phyloP scores from a whole-genome alignment of 2,888 invertebrate species.

The Sesamia inferens region DNA sequence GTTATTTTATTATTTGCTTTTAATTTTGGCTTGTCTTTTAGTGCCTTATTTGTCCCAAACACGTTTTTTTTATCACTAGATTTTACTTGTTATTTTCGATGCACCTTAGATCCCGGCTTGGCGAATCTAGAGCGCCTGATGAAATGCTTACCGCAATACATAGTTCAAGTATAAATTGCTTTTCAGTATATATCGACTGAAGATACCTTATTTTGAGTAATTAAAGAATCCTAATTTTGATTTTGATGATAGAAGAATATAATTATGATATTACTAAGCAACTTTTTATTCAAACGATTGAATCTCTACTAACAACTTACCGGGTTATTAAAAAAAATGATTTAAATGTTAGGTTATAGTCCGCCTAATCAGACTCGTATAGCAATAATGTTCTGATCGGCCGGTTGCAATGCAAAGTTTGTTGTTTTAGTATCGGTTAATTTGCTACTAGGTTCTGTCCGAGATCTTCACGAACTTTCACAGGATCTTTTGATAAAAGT shows the following conservation, averaged over 20 bases:
- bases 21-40: slow-evolving; percentile 18
- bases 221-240: neutral
- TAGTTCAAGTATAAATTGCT: slow-evolving; percentile 16
- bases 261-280: neutral
- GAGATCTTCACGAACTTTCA: too few species aligned
- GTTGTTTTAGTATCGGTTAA: neutral
- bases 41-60: neutral
- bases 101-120: neutral
- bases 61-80: slow-evolving; percentile 1
- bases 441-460: neutral
- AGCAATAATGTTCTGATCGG: slow-evolving; percentile 15
- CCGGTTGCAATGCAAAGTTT: slow-evolving; percentile 15
- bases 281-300: neutral
- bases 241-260: neutral
- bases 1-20: slow-evolving; percentile 61
- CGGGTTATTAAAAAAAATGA: neutral
- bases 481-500: neutral
- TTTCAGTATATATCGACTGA: neutral
- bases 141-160: slow-evolving; percentile 34
- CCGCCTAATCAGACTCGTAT: slow-evolving; percentile 21
- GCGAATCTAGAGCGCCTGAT: slow-evolving; percentile 42
- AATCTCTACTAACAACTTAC: neutral
- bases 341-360: neutral
- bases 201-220: neutral
- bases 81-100: neutral